Evolutionary conservation across 2,888 invertebrate species (phyloP), one percentile per base, ranked within the genome.

Genomic region (Ornithoptera alexandrae): DNA sequence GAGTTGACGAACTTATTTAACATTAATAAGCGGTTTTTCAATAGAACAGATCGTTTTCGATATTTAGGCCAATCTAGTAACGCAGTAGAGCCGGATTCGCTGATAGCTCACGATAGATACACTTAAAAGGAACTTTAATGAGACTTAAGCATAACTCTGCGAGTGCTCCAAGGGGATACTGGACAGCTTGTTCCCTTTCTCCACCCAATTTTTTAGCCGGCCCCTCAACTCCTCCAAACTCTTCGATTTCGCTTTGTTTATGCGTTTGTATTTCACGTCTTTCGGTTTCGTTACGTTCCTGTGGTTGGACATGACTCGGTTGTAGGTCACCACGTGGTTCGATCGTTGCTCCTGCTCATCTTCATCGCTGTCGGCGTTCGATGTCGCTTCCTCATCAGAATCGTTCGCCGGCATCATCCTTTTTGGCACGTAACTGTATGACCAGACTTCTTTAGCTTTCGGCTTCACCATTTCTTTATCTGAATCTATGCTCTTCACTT

Each of bases 271-370:
- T 88, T 97, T 97, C 50, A 97, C 97, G 84, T 97, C 97, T 90
- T 97, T 97, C 74, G 97, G 97, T 84, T 97, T 97, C 7, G 97
- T 97, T 65, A 97, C 97, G 66, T 97, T 97, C 74, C 97, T 93
- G 85, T 97, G 97, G 88, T 97, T 97, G 62, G 96, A 97, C 97
- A 97, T 97, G 70, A 97, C 97, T 75, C 97, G 92, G 86, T 97
- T 97, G 88, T 96, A 96, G 1, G 95, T 95, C 18, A 95, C 95
- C 65, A 96, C 96, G 72, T 94, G 95, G 72, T 88, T 93, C 20
- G 91, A 79, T 76, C 82, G 85, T 2, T 82, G 85, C 63, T 89
- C 89, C 1, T 83, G 87, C 30, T 89, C 92, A 15, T 79, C 84
- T 67, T 90, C 92, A 18, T 92, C 92, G 65, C 91, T 92, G 65